Percentiles rank a stretch among this genome's conserved stretches.
Conservation (phyloP, 2,888 invertebrate genomes). For the Frankliniella fusca region DNA sequence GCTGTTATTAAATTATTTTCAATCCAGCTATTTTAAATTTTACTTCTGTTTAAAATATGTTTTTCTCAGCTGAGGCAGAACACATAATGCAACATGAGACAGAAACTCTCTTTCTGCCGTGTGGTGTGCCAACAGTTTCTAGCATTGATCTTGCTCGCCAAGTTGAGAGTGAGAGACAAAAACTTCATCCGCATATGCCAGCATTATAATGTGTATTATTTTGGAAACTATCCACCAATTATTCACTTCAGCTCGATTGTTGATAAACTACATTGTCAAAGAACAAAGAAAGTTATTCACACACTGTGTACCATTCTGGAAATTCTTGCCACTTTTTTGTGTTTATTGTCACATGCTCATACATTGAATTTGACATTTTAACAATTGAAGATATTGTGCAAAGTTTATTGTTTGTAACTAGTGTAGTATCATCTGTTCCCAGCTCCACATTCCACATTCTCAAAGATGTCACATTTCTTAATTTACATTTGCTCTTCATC, state of each 20-base stretch:
- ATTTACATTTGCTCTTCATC: no score
- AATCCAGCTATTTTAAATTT: background rate
- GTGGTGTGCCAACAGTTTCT: background rate
- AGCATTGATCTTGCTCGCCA: background rate
- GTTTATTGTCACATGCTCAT: background rate
- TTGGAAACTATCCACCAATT: background rate
- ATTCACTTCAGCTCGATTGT: background rate
- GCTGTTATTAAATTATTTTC: background rate
- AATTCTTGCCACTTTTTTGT: background rate
- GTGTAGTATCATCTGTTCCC: no score
- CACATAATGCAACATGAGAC: background rate
- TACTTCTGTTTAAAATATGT: no score
- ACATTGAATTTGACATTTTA: no score
- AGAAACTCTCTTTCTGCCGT: background rate
- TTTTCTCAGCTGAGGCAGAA: background rate
- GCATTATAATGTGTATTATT: background rate
- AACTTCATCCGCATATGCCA: background rate
- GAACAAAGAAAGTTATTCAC: background rate
- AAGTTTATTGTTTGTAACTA: no score
- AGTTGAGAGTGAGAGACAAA: conserved; percentile 6
- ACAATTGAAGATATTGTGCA: no score
- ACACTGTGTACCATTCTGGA: background rate
- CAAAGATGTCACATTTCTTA: background rate
- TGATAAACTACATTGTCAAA: background rate
- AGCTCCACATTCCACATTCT: background rate